Evolutionary conservation across 2,888 invertebrate species (phyloP), one percentile per base, ranked within the genome.

Genomic region (Papilio demoleus): DNA sequence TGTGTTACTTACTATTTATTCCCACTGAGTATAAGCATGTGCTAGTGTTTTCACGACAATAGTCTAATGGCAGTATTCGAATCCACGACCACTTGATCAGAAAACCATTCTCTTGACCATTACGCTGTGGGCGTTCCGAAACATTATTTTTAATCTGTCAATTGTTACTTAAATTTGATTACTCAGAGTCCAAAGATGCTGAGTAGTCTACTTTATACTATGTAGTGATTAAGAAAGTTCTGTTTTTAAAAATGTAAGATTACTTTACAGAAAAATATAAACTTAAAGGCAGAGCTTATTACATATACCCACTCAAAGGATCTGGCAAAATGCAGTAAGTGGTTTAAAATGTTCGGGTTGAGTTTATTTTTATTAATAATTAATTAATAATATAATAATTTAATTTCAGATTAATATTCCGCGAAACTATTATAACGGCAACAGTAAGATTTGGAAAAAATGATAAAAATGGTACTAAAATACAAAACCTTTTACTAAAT

Each of bases 271-370:
- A 70, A n/a, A 56, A 22, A 19, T 70, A 70, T 36, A 66, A 61
- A 56, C 59, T 70, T 19, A 62, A 47, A 36, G 69, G 69, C 24
- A 17, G 56, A 45, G 69, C 69, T 9, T 70, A 58, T 65, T 65
- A 36, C 14, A 17, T 70, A 36, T 70, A 70, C 45, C 65, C 69
- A 42, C 22, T 70, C 2, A 66, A 36, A 24, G 69, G 65, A 11
- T 42, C 69, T 17, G 69, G 69, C 0, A 70, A 45, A 58, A 65
- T 70, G 58, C 56, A 62, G 69, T 70, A 70, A 65, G 69, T 65
- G 5, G n/a, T 4, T 12, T 19, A 45, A 19, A 5, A 45, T 1
- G 3, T 19, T 19, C 4, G 45, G 22, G 5, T 36, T n/a, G 8
- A 45, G 42, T 4, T 42, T 31, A 56, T 9, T 4, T 19, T 11